Percentiles rank a stretch among this genome's conserved stretches.
Evolutionary conservation across 2,797 vertebrate genomes (phyloP).

Genomic region (Chanos chanos): DNA sequence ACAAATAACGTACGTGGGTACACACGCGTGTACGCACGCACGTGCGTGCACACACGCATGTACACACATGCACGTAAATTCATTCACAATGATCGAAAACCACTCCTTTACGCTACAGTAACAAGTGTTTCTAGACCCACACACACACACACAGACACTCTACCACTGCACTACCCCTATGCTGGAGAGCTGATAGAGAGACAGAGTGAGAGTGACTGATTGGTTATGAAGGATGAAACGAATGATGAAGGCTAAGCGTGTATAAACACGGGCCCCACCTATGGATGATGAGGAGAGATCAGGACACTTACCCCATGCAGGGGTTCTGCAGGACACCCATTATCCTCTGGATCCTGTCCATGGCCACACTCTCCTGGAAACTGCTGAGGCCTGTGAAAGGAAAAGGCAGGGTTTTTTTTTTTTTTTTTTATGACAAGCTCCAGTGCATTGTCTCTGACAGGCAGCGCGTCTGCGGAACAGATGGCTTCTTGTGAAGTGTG

Average conservation of each 20-base stretch:
- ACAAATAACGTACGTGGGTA: background rate
- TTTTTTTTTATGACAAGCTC: slow-evolving; percentile 40
- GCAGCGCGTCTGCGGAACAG: slow-evolving; percentile 57
- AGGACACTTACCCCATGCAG: slow-evolving; percentile 70
- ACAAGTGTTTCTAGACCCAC: too few species aligned
- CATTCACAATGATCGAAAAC: background rate
- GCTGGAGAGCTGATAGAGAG: too few species aligned
- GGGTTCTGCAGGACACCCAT: slow-evolving; percentile 80
- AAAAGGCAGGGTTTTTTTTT: slow-evolving; percentile 44
- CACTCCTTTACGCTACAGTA: too few species aligned
- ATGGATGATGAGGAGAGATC: slow-evolving; percentile 55
- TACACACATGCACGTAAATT: background rate
- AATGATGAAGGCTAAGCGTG: background rate
- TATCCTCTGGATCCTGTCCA: slow-evolving; percentile 81
- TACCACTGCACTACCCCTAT: too few species aligned
- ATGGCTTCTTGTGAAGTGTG: slow-evolving; percentile 59
- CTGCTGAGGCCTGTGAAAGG: slow-evolving; percentile 75
- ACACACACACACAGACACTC: too few species aligned
- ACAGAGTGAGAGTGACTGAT: too few species aligned
- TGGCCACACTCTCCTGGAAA: slow-evolving; percentile 81
- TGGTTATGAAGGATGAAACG: background rate
- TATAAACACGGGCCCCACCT: slow-evolving; percentile 68
- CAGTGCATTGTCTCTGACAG: slow-evolving; percentile 53
- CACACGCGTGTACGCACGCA: background rate
- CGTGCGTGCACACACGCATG: background rate